Evolutionary conservation across 1,140 invertebrate genomes (phyloP).

Genomic region (Harpegnathos saltator): DNA sequence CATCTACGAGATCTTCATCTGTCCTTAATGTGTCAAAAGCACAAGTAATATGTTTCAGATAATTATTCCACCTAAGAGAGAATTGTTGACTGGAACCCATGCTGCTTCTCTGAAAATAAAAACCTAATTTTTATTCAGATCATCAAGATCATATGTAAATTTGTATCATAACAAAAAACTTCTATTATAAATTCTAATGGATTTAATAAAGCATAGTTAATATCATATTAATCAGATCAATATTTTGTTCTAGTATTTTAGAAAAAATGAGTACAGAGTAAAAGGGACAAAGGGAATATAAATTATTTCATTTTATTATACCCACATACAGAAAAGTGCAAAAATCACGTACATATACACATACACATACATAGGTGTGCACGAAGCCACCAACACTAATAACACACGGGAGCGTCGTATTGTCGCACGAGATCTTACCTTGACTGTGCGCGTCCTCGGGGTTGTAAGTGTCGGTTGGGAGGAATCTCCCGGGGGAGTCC

Average conservation of each 20-base stretch:
- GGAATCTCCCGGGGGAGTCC: background rate
- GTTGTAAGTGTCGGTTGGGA: background rate
- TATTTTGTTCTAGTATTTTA: too few relatives aligned
- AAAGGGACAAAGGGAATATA: too few relatives aligned
- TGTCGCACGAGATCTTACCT: constrained; percentile 19
- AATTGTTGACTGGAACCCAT: constrained; percentile 89
- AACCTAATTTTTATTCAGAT: background rate
- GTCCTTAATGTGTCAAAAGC: constrained; percentile 92
- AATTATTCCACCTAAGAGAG: constrained; percentile 92
- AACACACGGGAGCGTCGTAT: background rate
- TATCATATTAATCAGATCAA: too few relatives aligned
- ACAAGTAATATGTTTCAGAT: constrained; percentile 90
- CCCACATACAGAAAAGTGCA: too few relatives aligned
- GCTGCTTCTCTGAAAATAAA: constrained; percentile 73
- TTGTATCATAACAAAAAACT: background rate
- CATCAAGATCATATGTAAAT: background rate
- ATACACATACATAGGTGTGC: too few relatives aligned
- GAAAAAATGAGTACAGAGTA: too few relatives aligned
- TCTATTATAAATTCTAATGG: background rate
- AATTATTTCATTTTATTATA: too few relatives aligned
- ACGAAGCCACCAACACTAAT: too few relatives aligned
- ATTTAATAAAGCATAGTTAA: too few relatives aligned
- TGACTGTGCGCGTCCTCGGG: background rate
- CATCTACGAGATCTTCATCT: constrained; percentile 94
- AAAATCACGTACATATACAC: too few relatives aligned